phyloP scores from a whole-genome alignment of 2,113 vertebrate species.

The Sakesphorus luctuosus region DNA sequence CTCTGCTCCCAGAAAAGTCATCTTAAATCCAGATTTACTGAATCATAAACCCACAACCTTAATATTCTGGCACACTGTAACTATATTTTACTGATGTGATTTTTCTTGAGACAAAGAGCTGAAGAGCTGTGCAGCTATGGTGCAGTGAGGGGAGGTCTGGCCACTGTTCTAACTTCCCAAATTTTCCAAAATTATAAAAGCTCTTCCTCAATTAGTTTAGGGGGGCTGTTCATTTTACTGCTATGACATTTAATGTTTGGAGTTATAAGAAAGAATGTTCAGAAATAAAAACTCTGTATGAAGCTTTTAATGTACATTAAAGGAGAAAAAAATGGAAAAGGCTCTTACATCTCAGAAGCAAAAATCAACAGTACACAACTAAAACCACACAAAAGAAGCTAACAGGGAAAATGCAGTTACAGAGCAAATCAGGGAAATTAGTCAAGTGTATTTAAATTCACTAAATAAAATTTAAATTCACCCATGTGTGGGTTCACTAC shows the following conservation, averaged over 20 bases:
- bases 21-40: not conserved
- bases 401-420: not conserved
- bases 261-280: not conserved
- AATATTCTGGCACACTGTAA: not conserved
- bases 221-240: not conserved
- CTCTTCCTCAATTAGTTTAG: not conserved
- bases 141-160: not conserved
- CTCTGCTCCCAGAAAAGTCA: not conserved
- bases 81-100: not conserved
- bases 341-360: not conserved
- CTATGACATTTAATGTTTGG: not conserved
- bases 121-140: not conserved
- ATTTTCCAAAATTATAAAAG: not conserved
- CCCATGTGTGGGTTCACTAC: not conserved
- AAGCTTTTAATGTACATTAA: not conserved
- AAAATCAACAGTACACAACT: not conserved
- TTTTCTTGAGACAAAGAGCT: not conserved
- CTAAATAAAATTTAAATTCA: not conserved
- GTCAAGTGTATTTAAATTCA: not conserved
- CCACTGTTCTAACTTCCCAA: not conserved
- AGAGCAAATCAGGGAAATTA: not conserved
- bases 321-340: not conserved
- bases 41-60: not conserved
- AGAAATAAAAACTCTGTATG: not conserved
- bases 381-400: not conserved